Base-by-base conservation (phyloP, 1,140 invertebrate species). In the Pararge aegeria region DNA sequence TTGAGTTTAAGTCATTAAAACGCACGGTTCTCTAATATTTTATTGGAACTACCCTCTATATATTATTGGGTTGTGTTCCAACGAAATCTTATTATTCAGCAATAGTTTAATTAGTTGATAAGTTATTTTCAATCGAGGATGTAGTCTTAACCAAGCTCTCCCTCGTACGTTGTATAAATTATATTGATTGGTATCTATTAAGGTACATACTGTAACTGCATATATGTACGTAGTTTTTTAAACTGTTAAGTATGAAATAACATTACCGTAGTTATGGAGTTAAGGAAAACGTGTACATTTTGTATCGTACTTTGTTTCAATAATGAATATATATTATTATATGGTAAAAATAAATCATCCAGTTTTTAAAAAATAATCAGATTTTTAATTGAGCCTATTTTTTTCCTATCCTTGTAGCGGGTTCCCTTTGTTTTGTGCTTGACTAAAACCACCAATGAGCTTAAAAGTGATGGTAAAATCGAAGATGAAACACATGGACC, bases 291-390 rank as follows among this genome's bases (percentile, higher is more conserved):
- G 73, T 89, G 84, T 89, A 89, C 73, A 89, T 89, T 89, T 89
- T 89, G 82, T 87, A 89, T 80, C 73, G 82, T 87, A 85, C 75
- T 89, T 87, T 87, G 84, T 89, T 88, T 87, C 79, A 83, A 87
- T 80, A 87, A 89, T 86, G 79, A 85, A 86, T 87, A 89, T 89
- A 87, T 87, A 87, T 89, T 87, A 89, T 89, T 84, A 86, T 84
- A 85, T 86, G 81, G 81, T 89, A 87, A 79, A 83, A 85, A 84
- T 87, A 86, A 89, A 89, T 86, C 79, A 87, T 89, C 83, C 83
- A 87, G 86, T 89, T 89, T 89, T 82, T 87, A 83, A 89, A 87
- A 88, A 87, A 84, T 80, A 75, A 83, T 67, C 68, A 44, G 80
- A 74, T 75, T 84, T 89, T 89, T 69, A 82, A 78, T 87, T 24